Evolutionary conservation across 1,140 invertebrate species (phyloP), one percentile per base, ranked within the genome.

Genomic region (Maconellicoccus hirsutus): DNA sequence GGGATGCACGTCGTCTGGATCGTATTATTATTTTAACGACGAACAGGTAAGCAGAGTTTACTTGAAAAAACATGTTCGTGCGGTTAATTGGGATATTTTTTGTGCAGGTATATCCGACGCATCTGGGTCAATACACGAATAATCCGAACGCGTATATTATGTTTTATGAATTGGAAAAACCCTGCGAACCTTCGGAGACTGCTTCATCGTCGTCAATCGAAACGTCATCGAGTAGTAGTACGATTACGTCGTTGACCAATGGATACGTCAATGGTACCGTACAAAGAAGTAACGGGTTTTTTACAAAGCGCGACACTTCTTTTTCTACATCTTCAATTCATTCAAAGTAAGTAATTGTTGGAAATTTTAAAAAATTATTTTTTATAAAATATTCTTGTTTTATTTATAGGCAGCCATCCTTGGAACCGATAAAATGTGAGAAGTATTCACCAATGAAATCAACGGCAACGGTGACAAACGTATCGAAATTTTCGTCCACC

Each of bases 11-110:
- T 88, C 92, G 8, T 85, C 86, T 72, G 87, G 90, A 33, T 86
- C 86, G 76, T 94, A 91, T 81, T 95, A 94, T 80, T 89, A 91
- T 75, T 96, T 94, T 81, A 89, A 91, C 78, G 89, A 91, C 77
- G 83, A 82, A 75, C 83, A 80, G 75, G 88, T 89, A 79, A 81
- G 84, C 81, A 74, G 10, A 22, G 22, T 27, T n/a, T n/a, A 22
- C 14, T 19, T 70, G 63, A 66, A 22, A 66, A n/a, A 22, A 42
- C 19, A 19, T 14, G 23, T 16, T 26, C n/a, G 26, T 25, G 14
- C 72, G 42, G 1, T 38, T 63, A 14, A n/a, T 72, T 63, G 12
- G n/a, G 14, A 19, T 27, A 52, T 27, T 66, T 70, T 33, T 61
- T 4, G 72, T 52, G 21, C 71, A 76, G 78, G 33, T 75, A 87